Percentiles rank a stretch among this genome's conserved stretches.
These are phyloP conservation scores for Protomyctophum bolini DNA, from an alignment of 2,113 vertebrate species.

Conservation along the genomic window DNA sequence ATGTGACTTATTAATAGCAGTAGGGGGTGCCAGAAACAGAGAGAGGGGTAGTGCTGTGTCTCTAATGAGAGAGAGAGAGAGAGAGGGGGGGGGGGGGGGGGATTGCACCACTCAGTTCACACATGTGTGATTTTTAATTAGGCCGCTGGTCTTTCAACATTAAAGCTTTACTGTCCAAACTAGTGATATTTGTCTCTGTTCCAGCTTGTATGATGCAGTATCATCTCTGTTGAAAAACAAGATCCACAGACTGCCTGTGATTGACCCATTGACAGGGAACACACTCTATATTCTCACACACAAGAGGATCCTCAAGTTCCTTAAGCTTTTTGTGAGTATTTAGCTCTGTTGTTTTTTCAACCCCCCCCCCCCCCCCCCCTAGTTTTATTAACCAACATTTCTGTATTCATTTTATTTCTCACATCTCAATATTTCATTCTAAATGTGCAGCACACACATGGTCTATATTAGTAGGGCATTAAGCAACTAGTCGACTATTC, in stretches of 20 bases:
- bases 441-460: too few species aligned
- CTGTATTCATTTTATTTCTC: neutral
- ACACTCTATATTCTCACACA: constrained; percentile 98
- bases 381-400: neutral
- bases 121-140: too few species aligned
- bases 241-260: constrained; percentile 96
- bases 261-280: constrained; percentile 94
- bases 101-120: too few species aligned
- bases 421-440: neutral
- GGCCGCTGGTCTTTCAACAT: neutral
- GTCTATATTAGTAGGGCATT: too few species aligned
- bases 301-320: constrained; percentile 98
- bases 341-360: neutral
- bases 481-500: too few species aligned
- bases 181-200: constrained; percentile 17
- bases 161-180: neutral
- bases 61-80: too few species aligned
- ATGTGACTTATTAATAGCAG: too few species aligned
- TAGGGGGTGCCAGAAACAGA: too few species aligned
- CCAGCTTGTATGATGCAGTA: constrained; percentile 95
- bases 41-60: too few species aligned
- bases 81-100: too few species aligned
- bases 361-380: too few species aligned
- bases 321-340: constrained; percentile 95
- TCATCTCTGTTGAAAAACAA: constrained; percentile 94